These are phyloP conservation scores for Drepana arcuata DNA, from an alignment of 1,140 invertebrate genomes.

Conservation along the genomic window DNA sequence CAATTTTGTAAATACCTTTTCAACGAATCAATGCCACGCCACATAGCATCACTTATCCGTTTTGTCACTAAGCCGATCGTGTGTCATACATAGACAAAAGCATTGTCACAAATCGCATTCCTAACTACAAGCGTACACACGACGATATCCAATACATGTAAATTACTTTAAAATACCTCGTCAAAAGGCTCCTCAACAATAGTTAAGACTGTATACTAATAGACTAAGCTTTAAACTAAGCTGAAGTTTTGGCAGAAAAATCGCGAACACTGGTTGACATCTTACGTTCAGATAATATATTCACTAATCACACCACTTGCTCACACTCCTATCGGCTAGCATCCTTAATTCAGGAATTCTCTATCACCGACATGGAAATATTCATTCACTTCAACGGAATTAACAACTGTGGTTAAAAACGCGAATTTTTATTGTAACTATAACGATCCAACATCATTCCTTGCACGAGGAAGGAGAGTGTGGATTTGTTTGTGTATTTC, in stretches of 20 bases:
- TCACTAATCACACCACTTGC: conserved; percentile 13
- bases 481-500: conserved; percentile 40
- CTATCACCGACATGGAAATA: conserved; percentile 18
- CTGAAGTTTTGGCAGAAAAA: conserved; percentile 26
- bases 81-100: conserved; percentile 48
- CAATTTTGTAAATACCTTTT: no score
- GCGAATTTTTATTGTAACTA: conserved; percentile 38
- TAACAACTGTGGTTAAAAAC: conserved; percentile 55
- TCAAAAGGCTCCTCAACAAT: conserved; percentile 29
- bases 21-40: no score
- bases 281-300: conserved; percentile 4
- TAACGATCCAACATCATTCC: conserved; percentile 37
- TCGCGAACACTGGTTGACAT: conserved; percentile 19
- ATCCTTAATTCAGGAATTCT: conserved; percentile 3
- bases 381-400: conserved; percentile 38
- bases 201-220: conserved; percentile 20
- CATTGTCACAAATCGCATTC: conserved; percentile 28
- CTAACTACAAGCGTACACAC: conserved; percentile 62
- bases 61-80: conserved; percentile 27
- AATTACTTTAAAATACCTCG: conserved; percentile 48
- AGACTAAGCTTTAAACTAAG: conserved; percentile 52
- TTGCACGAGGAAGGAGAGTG: conserved; percentile 50
- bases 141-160: conserved; percentile 59
- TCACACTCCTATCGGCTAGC: conserved; percentile 2
- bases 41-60: no score